phyloP scores from a whole-genome alignment of 2,888 invertebrate genomes.

The Andrena chrysosceles region DNA sequence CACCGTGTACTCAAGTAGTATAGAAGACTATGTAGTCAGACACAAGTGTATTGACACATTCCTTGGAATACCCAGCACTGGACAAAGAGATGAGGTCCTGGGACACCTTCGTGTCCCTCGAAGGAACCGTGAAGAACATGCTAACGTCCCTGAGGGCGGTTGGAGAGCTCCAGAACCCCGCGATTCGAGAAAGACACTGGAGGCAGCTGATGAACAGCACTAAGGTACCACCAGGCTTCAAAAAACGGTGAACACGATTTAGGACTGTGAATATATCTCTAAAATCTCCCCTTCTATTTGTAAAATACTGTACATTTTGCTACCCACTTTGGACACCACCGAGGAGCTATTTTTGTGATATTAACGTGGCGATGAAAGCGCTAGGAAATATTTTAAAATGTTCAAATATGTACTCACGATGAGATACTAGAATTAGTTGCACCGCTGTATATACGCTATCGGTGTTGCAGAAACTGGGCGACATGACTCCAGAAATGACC shows the following conservation, averaged over 20 bases:
- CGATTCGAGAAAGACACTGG: constrained; percentile 98
- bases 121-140: constrained; percentile 98
- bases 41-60: not conserved
- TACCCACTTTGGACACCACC: not conserved
- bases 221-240: constrained; percentile 88
- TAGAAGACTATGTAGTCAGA: not conserved
- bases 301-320: not conserved
- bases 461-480: constrained; percentile 85
- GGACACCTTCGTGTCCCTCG: constrained; percentile 95
- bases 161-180: constrained; percentile 97
- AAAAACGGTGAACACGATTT: constrained; percentile 29
- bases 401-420: constrained; percentile 37
- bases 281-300: not conserved
- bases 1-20: too few relatives aligned
- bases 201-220: constrained; percentile 98
- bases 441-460: constrained; percentile 85
- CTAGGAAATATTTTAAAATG: not conserved
- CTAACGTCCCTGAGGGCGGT: constrained; percentile 97
- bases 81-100: constrained; percentile 98
- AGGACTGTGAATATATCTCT: not conserved
- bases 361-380: not conserved
- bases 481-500: constrained; percentile 85
- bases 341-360: not conserved
- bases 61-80: constrained; percentile 86
- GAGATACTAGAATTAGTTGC: constrained; percentile 76